A percentile compares a stretch with the other conserved stretches of the same genome.
Conservation (phyloP, 2,888 invertebrate species). For the Agrypnus murinus region DNA sequence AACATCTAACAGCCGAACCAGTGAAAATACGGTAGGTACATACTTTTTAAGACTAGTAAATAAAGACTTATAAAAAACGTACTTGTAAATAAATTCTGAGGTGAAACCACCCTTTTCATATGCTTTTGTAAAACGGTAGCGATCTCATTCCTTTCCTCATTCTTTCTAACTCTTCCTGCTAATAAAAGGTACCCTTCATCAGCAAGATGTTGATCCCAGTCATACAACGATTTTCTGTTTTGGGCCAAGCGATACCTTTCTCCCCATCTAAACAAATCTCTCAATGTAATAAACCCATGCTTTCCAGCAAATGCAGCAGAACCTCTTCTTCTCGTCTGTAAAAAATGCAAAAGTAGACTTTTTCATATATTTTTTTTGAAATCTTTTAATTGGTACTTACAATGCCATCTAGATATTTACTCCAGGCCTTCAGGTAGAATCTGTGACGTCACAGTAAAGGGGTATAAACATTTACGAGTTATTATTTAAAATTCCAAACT, state of each 20-base stretch:
- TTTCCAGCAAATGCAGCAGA: constrained; percentile 94
- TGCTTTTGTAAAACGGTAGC: constrained; percentile 85
- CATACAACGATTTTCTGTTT: constrained; percentile 80
- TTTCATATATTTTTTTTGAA: too few species aligned
- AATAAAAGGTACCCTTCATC: constrained; percentile 97
- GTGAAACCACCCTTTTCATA: constrained; percentile 84
- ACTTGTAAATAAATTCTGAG: constrained; percentile 82
- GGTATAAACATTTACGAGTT: too few species aligned
- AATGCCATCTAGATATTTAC: too few species aligned
- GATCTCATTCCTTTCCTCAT: constrained; percentile 88
- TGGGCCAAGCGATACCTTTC: constrained; percentile 87
- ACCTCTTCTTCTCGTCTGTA: constrained; percentile 80
- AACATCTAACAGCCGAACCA: too few species aligned
- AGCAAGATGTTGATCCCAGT: constrained; percentile 97
- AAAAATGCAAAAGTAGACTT: constrained; percentile 12
- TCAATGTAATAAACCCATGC: constrained; percentile 93
- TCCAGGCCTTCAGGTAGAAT: too few species aligned
- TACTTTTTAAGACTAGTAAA: too few species aligned
- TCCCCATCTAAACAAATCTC: constrained; percentile 98
- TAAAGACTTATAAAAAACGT: too few species aligned
- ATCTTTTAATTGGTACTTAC: too few species aligned
- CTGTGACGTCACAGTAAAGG: too few species aligned
- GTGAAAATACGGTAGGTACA: too few species aligned
- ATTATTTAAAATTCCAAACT: too few species aligned
- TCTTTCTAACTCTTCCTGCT: constrained; percentile 91